Percentiles rank a stretch among this genome's conserved stretches.
These are phyloP conservation scores for Ameiurus melas DNA, from an alignment of 2,113 vertebrate genomes.

Conservation along the genomic window DNA sequence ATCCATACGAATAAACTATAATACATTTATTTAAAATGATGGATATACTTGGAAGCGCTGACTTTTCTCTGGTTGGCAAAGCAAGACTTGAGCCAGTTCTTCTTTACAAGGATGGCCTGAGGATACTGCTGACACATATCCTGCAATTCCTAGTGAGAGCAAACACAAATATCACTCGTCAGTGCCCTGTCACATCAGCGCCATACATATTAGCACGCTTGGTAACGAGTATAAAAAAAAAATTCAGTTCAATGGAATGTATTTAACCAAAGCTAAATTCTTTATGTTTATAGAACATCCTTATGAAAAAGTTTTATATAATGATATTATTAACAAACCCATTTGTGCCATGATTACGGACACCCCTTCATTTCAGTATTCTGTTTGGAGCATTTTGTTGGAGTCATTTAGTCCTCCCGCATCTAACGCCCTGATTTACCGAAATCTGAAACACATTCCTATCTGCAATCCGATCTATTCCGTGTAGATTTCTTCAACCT, in stretches of 20 bases:
- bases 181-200: neutral
- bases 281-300: neutral
- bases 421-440: neutral
- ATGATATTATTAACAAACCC: neutral
- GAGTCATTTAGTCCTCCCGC: neutral
- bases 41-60: constrained; percentile 53
- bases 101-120: constrained; percentile 64
- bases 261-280: neutral
- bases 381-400: neutral
- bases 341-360: neutral
- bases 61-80: constrained; percentile 70
- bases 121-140: constrained; percentile 59
- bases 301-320: neutral
- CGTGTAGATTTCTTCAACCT: neutral
- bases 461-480: neutral
- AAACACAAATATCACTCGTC: neutral
- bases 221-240: neutral
- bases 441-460: neutral
- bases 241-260: no score
- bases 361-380: neutral
- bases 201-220: neutral
- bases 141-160: constrained; percentile 66
- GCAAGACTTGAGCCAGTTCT: constrained; percentile 74
- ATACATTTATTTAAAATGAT: constrained; percentile 37
- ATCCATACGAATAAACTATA: neutral